phyloP scores from a whole-genome alignment of 2,888 invertebrate genomes.

The Eilema caniola region DNA sequence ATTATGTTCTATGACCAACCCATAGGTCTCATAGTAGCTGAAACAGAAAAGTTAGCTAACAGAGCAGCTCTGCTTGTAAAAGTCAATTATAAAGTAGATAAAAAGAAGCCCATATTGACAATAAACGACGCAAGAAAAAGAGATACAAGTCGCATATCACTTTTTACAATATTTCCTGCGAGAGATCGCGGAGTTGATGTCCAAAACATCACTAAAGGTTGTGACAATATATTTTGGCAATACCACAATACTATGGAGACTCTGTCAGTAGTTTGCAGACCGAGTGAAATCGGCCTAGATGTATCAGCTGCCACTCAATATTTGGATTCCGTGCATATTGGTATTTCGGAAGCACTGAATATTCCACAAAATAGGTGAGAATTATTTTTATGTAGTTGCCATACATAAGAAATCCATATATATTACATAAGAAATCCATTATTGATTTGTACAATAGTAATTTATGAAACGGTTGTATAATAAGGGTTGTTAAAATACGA shows the following conservation, averaged over 20 bases:
- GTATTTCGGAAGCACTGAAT: conserved; percentile 80
- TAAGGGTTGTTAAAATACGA: too few relatives aligned
- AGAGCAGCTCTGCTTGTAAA: conserved; percentile 87
- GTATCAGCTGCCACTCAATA: conserved; percentile 86
- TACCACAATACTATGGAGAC: conserved; percentile 91
- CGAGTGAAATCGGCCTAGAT: conserved; percentile 88
- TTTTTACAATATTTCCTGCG: conserved; percentile 62
- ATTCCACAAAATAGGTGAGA: conserved; percentile 83
- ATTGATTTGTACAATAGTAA: too few relatives aligned
- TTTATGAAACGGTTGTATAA: too few relatives aligned
- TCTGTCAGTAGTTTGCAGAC: conserved; percentile 85
- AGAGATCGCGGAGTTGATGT: conserved; percentile 71
- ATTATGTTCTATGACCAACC: conserved; percentile 90
- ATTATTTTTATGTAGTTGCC: too few relatives aligned
- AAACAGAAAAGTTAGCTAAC: conserved; percentile 84
- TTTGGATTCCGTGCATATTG: conserved; percentile 82
- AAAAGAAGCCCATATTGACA: conserved; percentile 63
- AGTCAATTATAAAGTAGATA: conserved; percentile 82
- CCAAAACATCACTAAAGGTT: conserved; percentile 85
- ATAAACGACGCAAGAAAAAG: conserved; percentile 64
- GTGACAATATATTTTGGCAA: conserved; percentile 79
- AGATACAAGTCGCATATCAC: conserved; percentile 62
- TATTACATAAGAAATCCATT: too few relatives aligned
- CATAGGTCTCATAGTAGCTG: conserved; percentile 90
- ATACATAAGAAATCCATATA: too few relatives aligned